Base-by-base conservation (phyloP, 2,888 invertebrate genomes). In the Caenorhabditis sp. region DNA sequence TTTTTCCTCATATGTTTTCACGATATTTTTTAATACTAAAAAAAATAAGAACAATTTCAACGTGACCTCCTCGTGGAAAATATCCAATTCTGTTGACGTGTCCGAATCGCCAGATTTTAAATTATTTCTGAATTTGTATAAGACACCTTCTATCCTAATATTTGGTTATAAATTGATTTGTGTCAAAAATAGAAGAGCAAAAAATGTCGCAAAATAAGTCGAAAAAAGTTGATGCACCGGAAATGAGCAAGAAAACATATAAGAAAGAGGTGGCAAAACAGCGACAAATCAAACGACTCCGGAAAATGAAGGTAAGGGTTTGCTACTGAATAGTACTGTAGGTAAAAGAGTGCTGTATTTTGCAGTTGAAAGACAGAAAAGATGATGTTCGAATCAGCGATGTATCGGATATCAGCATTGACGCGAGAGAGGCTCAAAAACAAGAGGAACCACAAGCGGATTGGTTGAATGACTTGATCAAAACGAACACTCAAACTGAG, bases 401-500 rank as follows among this genome's bases (percentile, higher is more conserved):
- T 57, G 36, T 70, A 20, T 70, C 70, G 5, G 70, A 70, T 59
- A 58, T 66, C 1, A 52, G 21, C 21, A 21, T 52, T 21, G 21
- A 52, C 8, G 3, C 8, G 23, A 21, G n/a, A n/a, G n/a, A n/a
- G n/a, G n/a, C 8, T 21, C 21, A 52, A 23, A 2, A 52, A 23
- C 53, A 70, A 8, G 65, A 70, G 31, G 62, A 59, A 23, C 59
- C 61, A 21, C 66, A 70, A 59, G 61, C 65, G 10, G 53, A 49
- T 38, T 71, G 70, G 70, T 50, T 71, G 38, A 71, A 71, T 52
- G 70, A 71, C 52, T 60, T 71, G 10, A n/a, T 71, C 26, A 66
- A 66, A 50, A 21, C 31, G 1, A 59, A 63, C 10, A 3, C 38
- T 1, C 58, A 62, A 21, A 59, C 12, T 7, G 43, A 7, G 17